Conservation (phyloP, 2,797 vertebrate species). For the Capromys pilorides region DNA sequence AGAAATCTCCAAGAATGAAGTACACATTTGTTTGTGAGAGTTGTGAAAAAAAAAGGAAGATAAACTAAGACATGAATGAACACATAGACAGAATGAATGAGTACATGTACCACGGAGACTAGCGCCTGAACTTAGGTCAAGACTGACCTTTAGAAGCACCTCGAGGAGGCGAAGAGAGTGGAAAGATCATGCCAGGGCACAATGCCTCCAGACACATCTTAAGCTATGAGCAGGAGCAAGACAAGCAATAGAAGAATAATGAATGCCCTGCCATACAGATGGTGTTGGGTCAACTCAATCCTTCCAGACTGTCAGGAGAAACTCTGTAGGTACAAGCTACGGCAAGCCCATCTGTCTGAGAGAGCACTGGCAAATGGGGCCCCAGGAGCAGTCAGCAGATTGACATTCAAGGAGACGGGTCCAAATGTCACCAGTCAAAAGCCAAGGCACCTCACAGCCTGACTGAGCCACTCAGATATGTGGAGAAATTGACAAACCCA, state of each 20-base stretch:
- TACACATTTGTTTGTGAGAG: not conserved
- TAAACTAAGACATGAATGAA: not conserved
- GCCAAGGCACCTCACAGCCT: constrained; percentile 27
- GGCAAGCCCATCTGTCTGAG: constrained; percentile 1
- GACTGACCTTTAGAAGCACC: not conserved
- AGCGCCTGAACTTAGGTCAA: not conserved
- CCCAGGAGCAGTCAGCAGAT: constrained; percentile 32
- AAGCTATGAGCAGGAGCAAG: constrained; percentile 44
- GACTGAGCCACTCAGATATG: constrained; percentile 46
- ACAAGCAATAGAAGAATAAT: constrained; percentile 69
- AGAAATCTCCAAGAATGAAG: not conserved
- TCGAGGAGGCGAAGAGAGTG: not conserved
- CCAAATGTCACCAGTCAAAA: constrained; percentile 72
- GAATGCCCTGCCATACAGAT: constrained; percentile 59
- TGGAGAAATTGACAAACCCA: not conserved
- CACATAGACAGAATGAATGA: not conserved
- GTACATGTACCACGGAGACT: not conserved
- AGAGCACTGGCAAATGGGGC: not conserved
- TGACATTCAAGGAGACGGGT: constrained; percentile 57
- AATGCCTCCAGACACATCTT: constrained; percentile 7
- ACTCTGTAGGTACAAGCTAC: not conserved
- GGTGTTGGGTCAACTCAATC: constrained; percentile 65
- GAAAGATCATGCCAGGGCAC: not conserved
- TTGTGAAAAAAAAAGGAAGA: not conserved
- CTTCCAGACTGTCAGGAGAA: constrained; percentile 57